phyloP scores from a whole-genome alignment of 2,888 invertebrate species.

The Cynaeus angustus region DNA sequence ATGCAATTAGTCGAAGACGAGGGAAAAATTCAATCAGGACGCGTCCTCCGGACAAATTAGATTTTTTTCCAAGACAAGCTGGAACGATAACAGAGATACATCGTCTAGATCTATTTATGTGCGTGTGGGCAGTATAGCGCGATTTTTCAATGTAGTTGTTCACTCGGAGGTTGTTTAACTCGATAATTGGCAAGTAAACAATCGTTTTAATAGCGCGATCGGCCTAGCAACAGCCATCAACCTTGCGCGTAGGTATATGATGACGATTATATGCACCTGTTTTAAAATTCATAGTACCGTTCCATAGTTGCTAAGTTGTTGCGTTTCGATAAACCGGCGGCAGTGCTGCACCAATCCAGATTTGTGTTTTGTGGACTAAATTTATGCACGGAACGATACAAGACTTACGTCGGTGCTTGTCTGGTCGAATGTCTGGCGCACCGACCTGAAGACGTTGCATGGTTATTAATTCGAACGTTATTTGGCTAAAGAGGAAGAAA shows the following conservation, averaged over 20 bases:
- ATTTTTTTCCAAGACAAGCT: conserved; percentile 28
- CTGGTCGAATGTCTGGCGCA: conserved; percentile 32
- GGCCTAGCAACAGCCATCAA: conserved; percentile 51
- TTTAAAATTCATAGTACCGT: conserved; percentile 50
- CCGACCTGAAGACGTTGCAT: conserved; percentile 26
- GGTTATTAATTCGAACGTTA: conserved; percentile 21
- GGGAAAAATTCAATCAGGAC: conserved; percentile 38
- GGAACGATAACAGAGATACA: not conserved
- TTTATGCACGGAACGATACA: conserved; percentile 25
- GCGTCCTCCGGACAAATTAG: conserved; percentile 24
- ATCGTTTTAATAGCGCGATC: conserved; percentile 44
- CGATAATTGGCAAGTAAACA: conserved; percentile 53
- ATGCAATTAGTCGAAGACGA: conserved; percentile 32
- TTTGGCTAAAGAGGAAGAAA: not conserved
- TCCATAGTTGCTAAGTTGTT: conserved; percentile 25
- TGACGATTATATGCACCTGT: conserved; percentile 48
- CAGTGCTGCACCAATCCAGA: conserved; percentile 3
- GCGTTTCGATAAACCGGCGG: conserved; percentile 9
- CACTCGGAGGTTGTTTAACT: conserved; percentile 46
- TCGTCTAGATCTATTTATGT: conserved; percentile 11
- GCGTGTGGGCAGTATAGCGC: conserved; percentile 1
- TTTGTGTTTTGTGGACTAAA: conserved; percentile 3
- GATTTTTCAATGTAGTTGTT: conserved; percentile 32
- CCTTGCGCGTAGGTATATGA: conserved; percentile 45
- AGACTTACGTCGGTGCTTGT: conserved; percentile 22